Base-by-base conservation (phyloP, 2,113 vertebrate genomes). In the Camelus dromedarius region DNA sequence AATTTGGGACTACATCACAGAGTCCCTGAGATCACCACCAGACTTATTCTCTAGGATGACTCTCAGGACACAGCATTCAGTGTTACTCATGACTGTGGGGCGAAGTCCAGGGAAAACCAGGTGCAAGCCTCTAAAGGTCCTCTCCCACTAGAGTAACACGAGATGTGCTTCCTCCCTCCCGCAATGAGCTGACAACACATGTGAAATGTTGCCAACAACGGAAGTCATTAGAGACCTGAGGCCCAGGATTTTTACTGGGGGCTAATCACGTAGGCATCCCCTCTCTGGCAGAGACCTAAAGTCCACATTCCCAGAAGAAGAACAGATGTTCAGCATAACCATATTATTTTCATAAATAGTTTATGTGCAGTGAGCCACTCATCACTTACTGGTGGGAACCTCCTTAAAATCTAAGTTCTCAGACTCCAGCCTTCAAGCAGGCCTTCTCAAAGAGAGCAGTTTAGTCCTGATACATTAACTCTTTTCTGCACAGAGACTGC, bases 301-400 rank as follows among this genome's bases (percentile, higher is more conserved):
- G 91, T 95, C 58, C 60, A 94, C 48, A 96, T 89, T 80, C 42
- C 32, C 62, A 72, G 38, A 88, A 96, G 28, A 81, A 97, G 90
- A 77, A 19, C 18, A 70, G 52, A 48, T 91, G 66, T 73, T 95
- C 48, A 89, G 42, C 12, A 72, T 83, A 84, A 91, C 22, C 18
- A 87, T 35, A 91, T 64, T 86, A 73, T 46, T 94, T 85, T 24
- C 54, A 95, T 85, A 90, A 75, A 86, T 28, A 87, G 56, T 64
- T 92, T 42, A 58, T 11, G 6, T 5, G 58, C 52, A 72, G 24
- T 42, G 28, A 88, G 56, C 35, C 82, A 62, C 19, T 95, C 80
- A 89, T 67, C 58, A 93, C 91, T 58, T 80, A 91, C 67, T 58
- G n/a, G 50, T 73, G 35, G 66, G 30, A 86, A 85, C 19, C 28